phyloP scores from a whole-genome alignment of 2,797 vertebrate genomes.

The Epinephelus malabaricus region DNA sequence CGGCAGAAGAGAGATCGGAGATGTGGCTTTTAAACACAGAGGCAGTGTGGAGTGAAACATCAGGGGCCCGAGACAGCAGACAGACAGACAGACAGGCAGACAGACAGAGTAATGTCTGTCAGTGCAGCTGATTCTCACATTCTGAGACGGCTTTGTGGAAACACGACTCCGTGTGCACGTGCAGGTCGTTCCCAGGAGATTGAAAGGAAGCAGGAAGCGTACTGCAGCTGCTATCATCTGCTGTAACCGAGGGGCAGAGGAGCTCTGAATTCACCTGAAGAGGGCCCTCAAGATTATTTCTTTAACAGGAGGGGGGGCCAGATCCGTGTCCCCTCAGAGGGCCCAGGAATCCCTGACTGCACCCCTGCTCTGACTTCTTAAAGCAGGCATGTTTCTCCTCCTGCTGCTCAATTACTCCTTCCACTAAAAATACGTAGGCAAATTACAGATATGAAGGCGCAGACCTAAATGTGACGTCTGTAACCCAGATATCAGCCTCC shows the following conservation, averaged over 20 bases:
- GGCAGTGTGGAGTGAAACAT: constrained; percentile 46
- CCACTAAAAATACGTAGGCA: constrained; percentile 50
- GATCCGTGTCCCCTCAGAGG: neutral
- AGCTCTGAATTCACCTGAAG: constrained; percentile 49
- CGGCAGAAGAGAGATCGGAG: constrained; percentile 27
- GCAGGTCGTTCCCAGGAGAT: constrained; percentile 65
- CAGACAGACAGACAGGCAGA: constrained; percentile 41
- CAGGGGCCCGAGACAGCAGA: constrained; percentile 50
- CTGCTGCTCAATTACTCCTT: constrained; percentile 54
- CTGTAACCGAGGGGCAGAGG: constrained; percentile 59
- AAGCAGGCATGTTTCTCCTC: constrained; percentile 13
- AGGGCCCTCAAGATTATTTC: constrained; percentile 21
- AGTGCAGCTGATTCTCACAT: constrained; percentile 60
- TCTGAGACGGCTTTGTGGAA: constrained; percentile 58
- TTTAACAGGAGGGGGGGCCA: neutral
- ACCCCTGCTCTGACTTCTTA: constrained; percentile 19
- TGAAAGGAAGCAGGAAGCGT: constrained; percentile 51
- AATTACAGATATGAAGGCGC: constrained; percentile 54
- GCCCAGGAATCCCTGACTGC: constrained; percentile 1
- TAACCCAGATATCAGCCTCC: constrained; percentile 55
- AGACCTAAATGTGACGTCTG: constrained; percentile 58
- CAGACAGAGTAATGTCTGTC: constrained; percentile 55
- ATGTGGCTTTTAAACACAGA: constrained; percentile 61
- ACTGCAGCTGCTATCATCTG: constrained; percentile 48
- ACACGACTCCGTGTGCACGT: constrained; percentile 44